A percentile compares a stretch with the other conserved stretches of the same genome.
phyloP scores from a whole-genome alignment of 2,113 vertebrate species.

The Calonectris borealis region DNA sequence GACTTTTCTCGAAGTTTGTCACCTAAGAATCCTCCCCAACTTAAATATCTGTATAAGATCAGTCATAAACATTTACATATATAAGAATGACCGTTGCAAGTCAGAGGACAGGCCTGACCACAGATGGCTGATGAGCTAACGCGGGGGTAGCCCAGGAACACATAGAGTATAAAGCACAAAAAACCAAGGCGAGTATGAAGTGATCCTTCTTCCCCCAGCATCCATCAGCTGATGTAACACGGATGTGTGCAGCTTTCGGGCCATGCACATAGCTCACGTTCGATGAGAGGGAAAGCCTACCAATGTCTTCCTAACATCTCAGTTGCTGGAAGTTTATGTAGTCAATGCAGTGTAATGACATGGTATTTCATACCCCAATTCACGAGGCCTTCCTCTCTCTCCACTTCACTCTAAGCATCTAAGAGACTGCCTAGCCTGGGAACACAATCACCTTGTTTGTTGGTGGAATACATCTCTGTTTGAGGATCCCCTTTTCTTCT shows the following conservation, averaged over 20 bases:
- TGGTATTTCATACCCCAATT: background rate
- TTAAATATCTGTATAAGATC: background rate
- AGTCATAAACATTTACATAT: accelerated
- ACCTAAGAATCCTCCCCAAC: background rate
- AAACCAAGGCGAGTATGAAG: background rate
- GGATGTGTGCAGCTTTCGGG: accelerated
- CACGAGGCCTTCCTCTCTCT: background rate
- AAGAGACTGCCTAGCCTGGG: background rate
- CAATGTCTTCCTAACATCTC: background rate
- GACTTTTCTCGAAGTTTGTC: background rate
- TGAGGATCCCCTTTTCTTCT: background rate
- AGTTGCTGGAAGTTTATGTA: background rate
- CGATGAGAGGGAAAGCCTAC: background rate
- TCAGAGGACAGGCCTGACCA: background rate
- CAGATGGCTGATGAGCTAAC: background rate
- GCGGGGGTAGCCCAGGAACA: accelerated
- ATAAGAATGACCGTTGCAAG: background rate
- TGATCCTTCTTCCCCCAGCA: background rate
- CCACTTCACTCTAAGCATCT: background rate
- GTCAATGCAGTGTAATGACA: background rate
- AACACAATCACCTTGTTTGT: background rate
- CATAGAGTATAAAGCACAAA: background rate
- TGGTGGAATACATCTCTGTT: background rate
- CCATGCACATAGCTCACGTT: background rate
- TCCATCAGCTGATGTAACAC: background rate